phyloP scores from a whole-genome alignment of 2,113 vertebrate genomes.

The Aegotheles bennettii region DNA sequence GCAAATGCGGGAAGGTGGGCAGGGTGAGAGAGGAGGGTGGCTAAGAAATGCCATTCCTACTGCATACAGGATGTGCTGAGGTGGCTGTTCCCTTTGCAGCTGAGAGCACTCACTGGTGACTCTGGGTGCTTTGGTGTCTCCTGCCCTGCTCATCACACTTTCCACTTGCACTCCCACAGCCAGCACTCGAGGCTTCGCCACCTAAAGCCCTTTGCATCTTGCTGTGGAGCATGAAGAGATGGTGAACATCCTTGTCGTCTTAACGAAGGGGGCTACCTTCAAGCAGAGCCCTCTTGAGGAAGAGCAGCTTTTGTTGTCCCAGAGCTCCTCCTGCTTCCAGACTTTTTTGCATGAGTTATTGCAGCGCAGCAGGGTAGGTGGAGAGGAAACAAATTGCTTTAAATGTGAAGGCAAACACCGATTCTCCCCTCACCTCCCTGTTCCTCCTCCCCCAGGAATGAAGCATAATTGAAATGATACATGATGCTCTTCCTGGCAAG shows the following conservation, averaged over 20 bases:
- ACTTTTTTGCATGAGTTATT: neutral
- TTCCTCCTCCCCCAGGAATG: neutral
- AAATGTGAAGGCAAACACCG: neutral
- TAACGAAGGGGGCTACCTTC: neutral
- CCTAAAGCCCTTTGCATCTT: neutral
- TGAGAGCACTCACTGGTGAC: neutral
- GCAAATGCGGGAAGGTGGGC: neutral
- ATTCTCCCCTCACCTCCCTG: neutral
- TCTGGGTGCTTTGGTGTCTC: neutral
- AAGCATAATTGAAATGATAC: rapidly evolving
- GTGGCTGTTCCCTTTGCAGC: neutral
- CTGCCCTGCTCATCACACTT: neutral
- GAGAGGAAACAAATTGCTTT: neutral
- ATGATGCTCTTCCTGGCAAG: neutral
- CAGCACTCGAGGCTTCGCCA: rapidly evolving
- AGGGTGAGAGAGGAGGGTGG: neutral
- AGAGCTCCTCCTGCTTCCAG: neutral
- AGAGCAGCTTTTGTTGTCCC: neutral
- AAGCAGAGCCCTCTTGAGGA: neutral
- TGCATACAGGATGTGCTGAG: rapidly evolving
- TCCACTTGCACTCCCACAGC: rapidly evolving
- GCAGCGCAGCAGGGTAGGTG: neutral
- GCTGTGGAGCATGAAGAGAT: rapidly evolving
- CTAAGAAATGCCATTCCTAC: rapidly evolving
- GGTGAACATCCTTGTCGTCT: neutral